phyloP scores from a whole-genome alignment of 1,140 invertebrate species.

The Heliothis virescens region DNA sequence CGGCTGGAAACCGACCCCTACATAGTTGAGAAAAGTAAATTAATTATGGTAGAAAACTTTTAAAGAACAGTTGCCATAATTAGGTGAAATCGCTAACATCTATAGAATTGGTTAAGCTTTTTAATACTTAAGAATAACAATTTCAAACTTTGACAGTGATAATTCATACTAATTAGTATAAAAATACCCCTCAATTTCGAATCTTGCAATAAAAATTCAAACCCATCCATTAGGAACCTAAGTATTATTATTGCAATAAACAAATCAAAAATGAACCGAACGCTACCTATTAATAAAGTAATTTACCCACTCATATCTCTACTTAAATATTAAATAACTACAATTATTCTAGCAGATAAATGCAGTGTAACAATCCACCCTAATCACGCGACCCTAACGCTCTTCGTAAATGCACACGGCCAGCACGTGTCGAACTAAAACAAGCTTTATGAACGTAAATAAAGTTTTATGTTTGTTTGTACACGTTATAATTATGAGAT shows the following conservation, averaged over 20 bases:
- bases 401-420: slow-evolving; percentile 12
- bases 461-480: slow-evolving; percentile 39
- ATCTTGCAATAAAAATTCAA: no score
- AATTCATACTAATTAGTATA: no score
- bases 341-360: slow-evolving; percentile 15
- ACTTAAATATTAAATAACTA: slow-evolving; percentile 18
- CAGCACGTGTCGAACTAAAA: slow-evolving; percentile 29
- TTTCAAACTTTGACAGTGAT: no score
- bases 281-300: slow-evolving; percentile 5
- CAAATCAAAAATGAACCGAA: not conserved
- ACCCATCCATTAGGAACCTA: no score
- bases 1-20: no score
- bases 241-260: not conserved
- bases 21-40: no score
- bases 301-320: not conserved
- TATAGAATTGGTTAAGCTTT: no score
- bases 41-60: no score
- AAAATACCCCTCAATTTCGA: no score
- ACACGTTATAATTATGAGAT: slow-evolving; percentile 33
- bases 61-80: no score
- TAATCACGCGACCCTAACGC: not conserved
- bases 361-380: not conserved
- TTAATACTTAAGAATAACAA: no score
- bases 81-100: no score
- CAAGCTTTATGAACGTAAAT: slow-evolving; percentile 26